Evolutionary conservation across 2,888 invertebrate genomes (phyloP), one percentile per base, ranked within the genome.

Genomic region (Synergus gifuensis): DNA sequence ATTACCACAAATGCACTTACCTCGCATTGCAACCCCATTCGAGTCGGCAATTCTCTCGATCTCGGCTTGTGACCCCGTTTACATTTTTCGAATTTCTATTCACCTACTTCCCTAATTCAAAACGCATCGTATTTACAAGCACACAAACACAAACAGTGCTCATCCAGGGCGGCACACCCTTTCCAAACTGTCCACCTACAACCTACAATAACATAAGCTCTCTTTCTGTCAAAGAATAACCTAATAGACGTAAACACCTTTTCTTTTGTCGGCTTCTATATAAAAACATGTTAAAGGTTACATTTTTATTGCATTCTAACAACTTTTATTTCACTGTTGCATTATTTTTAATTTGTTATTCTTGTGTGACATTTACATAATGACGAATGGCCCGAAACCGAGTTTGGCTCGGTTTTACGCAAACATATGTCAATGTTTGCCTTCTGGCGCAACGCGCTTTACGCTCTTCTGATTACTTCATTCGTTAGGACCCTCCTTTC

Each of bases 401-500:
- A 69, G 69, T 69, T 49, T 69, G 58, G 76, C 62, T 78, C 54
- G 86, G 86, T 89, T 88, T 89, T 88, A 86, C 87, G 84, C 86
- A 85, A 88, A 86, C 91, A 91, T 91, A 91, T 90, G 91, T 88
- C 89, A 89, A 88, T 91, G 91, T 91, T 91, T 91, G 89, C 89
- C 86, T 88, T 88, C 86, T 86, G 86, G 87, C 87, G 85, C 88
- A 88, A 88, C 86, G 82, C 85, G 88, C 87, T 89, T 90, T 86
- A 90, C 89, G 88, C 89, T 90, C 88, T 86, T 87, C 86, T 88
- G 88, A 85, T 88, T 87, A 85, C 85, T 87, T 84, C 83, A 82
- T 80, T 82, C 81, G 77, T 18, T 78, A 62, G 80, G 66, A 80
- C 83, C 83, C 79, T 81, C 79, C 78, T 79, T 79, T 64, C 77